These are phyloP conservation scores for Holothuria scabra DNA, from an alignment of 53 echinoderm and acorn worm species.

Conservation along the genomic window DNA sequence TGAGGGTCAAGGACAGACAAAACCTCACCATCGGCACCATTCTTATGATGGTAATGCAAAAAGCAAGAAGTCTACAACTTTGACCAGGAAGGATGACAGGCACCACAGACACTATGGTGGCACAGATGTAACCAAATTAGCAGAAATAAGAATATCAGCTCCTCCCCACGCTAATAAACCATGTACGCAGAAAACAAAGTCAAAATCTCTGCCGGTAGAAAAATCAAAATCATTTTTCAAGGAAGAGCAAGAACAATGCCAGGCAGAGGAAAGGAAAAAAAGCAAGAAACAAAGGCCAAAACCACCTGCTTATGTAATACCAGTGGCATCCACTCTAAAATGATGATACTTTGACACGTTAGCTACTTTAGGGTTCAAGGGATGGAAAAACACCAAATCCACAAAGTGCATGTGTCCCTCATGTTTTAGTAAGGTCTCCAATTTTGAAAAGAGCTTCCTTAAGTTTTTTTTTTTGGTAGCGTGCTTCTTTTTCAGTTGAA, in stretches of 20 bases:
- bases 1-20: not conserved
- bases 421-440: no score
- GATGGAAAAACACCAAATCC: no score
- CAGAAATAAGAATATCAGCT: not conserved
- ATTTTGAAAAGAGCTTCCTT: no score
- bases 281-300: not conserved
- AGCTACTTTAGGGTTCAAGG: no score
- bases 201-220: not conserved
- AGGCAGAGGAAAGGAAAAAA: not conserved
- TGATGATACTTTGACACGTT: not conserved
- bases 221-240: no score
- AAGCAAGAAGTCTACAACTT: not conserved
- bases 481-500: no score
- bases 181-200: slow-evolving; percentile 11
- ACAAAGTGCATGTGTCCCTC: no score
- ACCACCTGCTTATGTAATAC: slow-evolving; percentile 21
- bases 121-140: not conserved
- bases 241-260: not conserved
- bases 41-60: not conserved
- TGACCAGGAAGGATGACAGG: not conserved
- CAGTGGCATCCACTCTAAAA: slow-evolving; percentile 10
- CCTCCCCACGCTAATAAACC: not conserved
- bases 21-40: not conserved
- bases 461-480: no score
- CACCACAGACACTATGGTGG: slow-evolving; percentile 26